A percentile compares a stretch with the other conserved stretches of the same genome.
These are phyloP conservation scores for Carterocephalus palaemon DNA, from an alignment of 2,888 invertebrate genomes.

Conservation along the genomic window DNA sequence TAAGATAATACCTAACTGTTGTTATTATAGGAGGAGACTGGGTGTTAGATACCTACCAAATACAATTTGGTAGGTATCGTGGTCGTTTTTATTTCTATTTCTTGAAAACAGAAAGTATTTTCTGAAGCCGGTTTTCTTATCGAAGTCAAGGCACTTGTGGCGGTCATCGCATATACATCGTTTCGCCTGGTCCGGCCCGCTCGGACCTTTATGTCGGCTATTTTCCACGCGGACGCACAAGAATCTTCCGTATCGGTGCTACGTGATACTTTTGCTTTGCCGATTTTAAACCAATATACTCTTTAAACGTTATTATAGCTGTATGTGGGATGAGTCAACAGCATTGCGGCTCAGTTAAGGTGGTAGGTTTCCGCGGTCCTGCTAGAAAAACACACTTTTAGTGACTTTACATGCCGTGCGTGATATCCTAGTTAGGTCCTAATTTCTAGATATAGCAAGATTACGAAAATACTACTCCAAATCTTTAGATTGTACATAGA, in stretches of 20 bases:
- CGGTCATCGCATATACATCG: constrained; percentile 53
- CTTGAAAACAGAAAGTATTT: constrained; percentile 6
- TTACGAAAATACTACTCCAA: too few relatives aligned
- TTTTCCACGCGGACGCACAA: constrained; percentile 70
- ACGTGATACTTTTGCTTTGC: constrained; percentile 60
- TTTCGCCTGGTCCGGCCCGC: constrained; percentile 60
- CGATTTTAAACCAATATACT: constrained; percentile 51
- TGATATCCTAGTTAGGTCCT: too few relatives aligned
- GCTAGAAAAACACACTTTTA: too few relatives aligned
- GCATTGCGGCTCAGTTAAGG: background rate
- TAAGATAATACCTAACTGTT: too few relatives aligned
- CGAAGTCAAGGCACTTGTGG: constrained; percentile 44
- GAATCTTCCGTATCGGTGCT: constrained; percentile 64
- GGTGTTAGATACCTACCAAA: too few relatives aligned
- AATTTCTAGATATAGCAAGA: too few relatives aligned
- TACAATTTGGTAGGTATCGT: background rate
- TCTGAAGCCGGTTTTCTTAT: constrained; percentile 32
- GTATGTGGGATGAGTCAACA: too few relatives aligned
- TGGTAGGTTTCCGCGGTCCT: too few relatives aligned
- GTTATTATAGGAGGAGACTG: too few relatives aligned
- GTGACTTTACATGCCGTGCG: too few relatives aligned
- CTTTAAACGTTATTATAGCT: constrained; percentile 7
- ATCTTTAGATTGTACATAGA: too few relatives aligned
- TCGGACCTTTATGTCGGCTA: constrained; percentile 73
- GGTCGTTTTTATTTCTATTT: background rate